Base-by-base conservation (phyloP, 92 coral and sea anemone genomes). In the Pocillopora meandrina region DNA sequence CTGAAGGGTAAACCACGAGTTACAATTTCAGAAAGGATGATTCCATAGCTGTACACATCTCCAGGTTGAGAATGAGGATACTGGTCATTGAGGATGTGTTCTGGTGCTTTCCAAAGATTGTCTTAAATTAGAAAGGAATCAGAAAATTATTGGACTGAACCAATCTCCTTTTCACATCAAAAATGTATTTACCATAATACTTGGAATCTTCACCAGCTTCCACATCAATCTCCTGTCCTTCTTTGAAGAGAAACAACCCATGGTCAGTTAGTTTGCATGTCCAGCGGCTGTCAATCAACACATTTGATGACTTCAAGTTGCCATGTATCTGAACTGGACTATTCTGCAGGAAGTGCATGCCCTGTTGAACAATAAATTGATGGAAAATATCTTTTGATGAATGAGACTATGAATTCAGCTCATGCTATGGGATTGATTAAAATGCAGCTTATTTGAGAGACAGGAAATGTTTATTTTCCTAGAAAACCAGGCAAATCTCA, bases 261-360 rank as follows among this genome's bases (percentile, higher is more conserved):
- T 82, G 93, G 76, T 93, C 97, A 64, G 97, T 91, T 61, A 93
- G 82, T 84, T 93, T 93, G 76, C 94, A 88, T 19, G 97, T 89
- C 97, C 97, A 93, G 60, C 97, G 97, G 78, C 92, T 93, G 80
- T 93, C 97, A 65, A 93, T 93, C 21, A 93, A 89, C 68, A 93
- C 92, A 75, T 93, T 93, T n/a, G 97, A 93, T 56, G 97, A 93
- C 84, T 93, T 93, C 77, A 93, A 74, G 80, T 93, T 93, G 56
- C 97, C 97, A 71, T 93, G 97, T 69, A 89, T 14, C 67, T 65
- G 86, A 20, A 93, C 49, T 12, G 89, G 76, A 72, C 94, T 90
- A 47, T 89, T 84, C 75, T 91, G 94, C 63, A 93, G 56, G 78
- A 88, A 87, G 67, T 89, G 76, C 92, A 93, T 87, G 18, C 94